Evolutionary conservation across 2,113 vertebrate species (phyloP), one percentile per base, ranked within the genome.

Genomic region (Sinosuthora webbiana): DNA sequence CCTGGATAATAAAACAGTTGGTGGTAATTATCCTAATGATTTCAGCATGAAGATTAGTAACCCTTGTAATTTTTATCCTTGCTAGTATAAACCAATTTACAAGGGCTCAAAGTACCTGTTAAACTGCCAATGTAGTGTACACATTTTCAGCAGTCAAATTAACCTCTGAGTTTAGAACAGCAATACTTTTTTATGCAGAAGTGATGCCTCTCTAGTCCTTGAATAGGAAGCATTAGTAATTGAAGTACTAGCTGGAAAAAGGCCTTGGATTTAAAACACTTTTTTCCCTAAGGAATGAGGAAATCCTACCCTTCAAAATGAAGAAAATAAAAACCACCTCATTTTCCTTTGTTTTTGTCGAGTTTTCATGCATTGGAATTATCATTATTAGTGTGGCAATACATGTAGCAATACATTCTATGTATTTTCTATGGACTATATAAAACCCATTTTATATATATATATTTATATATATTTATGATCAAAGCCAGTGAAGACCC

Each of bases 21-120:
- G 86, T 83, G 91, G 80, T 82, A 95, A 95, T 95, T 93, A 92
- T 87, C 95, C 90, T 94, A 96, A 93, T 87, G 83, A 95, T 90
- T 93, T 83, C 83, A 91, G 76, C 56, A 60, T 24, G 90, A 92
- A 95, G 90, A 96, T 97, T 94, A 95, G 87, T 90, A 94, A 89
- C 75, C 81, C 86, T 73, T 93, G 82, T 94, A 94, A 95, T 95
- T 89, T 95, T 95, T 93, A 93, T 90, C 62, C 93, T 92, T 93
- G 42, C 42, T 96, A 75, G 79, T 94, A 91, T 88, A 94, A 96
- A 97, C 87, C 73, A 91, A 85, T 93, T 95, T 95, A 93, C 80
- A 95, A 96, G 63, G 21, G 78, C 85, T 94, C 52, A 63, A 93
- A 95, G 71, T 80, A 92, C 77, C 68, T 86, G 87, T 92, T 93